Base-by-base conservation (phyloP, 2,113 vertebrate genomes). In the Typhlomys cinereus region DNA sequence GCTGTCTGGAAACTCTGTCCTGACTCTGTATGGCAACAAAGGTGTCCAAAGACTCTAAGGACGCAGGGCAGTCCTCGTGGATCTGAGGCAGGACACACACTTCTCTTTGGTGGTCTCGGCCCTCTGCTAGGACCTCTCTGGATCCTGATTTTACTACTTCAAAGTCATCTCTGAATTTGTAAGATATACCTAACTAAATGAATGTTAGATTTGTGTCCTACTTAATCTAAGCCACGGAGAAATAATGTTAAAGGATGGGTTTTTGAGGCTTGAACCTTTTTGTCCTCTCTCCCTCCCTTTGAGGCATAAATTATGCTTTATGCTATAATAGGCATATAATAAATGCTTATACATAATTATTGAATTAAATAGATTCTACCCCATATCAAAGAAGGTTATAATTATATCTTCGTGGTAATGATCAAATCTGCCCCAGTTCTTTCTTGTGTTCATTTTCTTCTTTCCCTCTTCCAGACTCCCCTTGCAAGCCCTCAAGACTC, bases 261-360 rank as follows among this genome's bases (percentile, higher is more conserved):
- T 87, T 92, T 67, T 76, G 54, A 92, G 52, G 57, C 82, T 85
- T 17, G 66, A 88, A 71, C 4, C 5, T n/a, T 92, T 76, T 20
- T 41, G 59, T 31, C 11, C 1, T 15, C 54, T 67, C 29, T 66
- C 36, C 27, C 70, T 87, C 41, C 41, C 41, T 57, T 92, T 15
- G 66, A 59, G 66, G 41, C 12, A 57, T 8, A 82, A 81, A 15
- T 27, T 69, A 21, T 59, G 10, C 34, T 46, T 92, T 78, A 61
- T 48, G 29, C 31, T 59, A 57, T 57, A 50, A 25, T 73, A 29
- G 31, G 23, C 21, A 18, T 54, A 61, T 50, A 73, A 88, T 69
- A 73, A 92, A 87, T 81, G 81, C 29, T 84, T 54, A 64, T 4
- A 34, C 1, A 1, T 5, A 93, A 85, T 18, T 90, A 14, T 12